Conservation (phyloP, 2,888 invertebrate genomes). For the Alcis repandata region DNA sequence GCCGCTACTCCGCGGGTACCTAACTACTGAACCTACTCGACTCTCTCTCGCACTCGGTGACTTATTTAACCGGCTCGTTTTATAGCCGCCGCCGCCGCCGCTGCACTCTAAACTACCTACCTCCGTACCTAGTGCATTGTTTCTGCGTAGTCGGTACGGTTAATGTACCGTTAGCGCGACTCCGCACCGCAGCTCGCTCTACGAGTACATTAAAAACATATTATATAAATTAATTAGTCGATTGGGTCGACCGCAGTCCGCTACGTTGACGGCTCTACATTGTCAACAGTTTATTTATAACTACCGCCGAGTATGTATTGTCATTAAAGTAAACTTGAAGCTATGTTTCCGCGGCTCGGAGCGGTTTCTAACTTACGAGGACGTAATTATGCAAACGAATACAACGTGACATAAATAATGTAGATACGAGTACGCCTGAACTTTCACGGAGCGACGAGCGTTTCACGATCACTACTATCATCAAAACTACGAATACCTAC, state of each 20-base stretch:
- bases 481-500: too few species aligned
- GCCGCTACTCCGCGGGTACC: background rate
- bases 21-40: background rate
- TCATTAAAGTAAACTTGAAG: background rate
- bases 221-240: slow-evolving; percentile 37
- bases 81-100: background rate
- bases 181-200: background rate
- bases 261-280: slow-evolving; percentile 1
- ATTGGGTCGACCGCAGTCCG: slow-evolving; percentile 40
- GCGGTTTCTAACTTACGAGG: background rate
- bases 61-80: background rate
- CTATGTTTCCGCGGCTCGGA: background rate
- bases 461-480: background rate
- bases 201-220: slow-evolving; percentile 29
- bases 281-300: slow-evolving; percentile 30
- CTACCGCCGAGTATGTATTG: background rate
- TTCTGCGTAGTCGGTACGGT: slow-evolving; percentile 2
- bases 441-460: background rate
- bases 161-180: slow-evolving; percentile 33
- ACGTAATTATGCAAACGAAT: background rate
- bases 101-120: background rate
- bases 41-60: too few species aligned
- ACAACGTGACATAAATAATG: background rate
- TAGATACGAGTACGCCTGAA: background rate
- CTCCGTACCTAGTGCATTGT: background rate